Evolutionary conservation across 2,113 vertebrate genomes (phyloP).

Genomic region (Hystrix cristata): DNA sequence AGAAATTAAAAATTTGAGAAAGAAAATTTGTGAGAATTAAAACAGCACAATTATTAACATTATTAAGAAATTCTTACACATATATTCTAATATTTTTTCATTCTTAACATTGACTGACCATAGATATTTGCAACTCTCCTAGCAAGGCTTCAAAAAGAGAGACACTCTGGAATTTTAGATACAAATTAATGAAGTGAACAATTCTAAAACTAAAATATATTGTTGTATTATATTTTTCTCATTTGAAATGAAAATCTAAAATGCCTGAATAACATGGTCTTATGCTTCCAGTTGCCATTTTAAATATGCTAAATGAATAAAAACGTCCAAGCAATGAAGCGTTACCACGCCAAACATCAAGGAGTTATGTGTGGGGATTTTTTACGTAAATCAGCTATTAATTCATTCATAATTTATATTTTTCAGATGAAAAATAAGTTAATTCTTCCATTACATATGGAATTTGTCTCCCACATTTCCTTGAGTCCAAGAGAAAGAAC

Average conservation of each 20-base stretch:
- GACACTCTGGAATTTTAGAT: background rate
- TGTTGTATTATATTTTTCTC: background rate
- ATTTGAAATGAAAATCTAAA: slow-evolving; percentile 56
- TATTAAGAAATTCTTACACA: background rate
- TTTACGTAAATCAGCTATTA: background rate
- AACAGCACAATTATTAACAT: background rate
- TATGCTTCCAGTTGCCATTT: slow-evolving; percentile 32
- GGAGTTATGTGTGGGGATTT: background rate
- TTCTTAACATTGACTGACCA: background rate
- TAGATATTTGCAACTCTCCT: background rate
- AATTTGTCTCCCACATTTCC: background rate
- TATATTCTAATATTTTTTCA: slow-evolving; percentile 10
- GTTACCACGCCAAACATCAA: background rate
- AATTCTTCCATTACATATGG: background rate
- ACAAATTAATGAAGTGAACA: background rate
- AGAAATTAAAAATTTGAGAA: background rate
- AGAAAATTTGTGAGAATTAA: slow-evolving; percentile 15
- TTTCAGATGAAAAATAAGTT: background rate
- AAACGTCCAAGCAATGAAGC: background rate
- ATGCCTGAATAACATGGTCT: background rate
- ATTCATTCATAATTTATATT: background rate
- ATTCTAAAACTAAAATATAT: background rate
- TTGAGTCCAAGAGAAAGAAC: background rate
- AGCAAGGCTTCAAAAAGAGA: background rate
- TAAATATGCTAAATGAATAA: slow-evolving; percentile 39